Evolutionary conservation across 1,140 invertebrate genomes (phyloP), one percentile per base, ranked within the genome.

Genomic region (Prorops nasuta): DNA sequence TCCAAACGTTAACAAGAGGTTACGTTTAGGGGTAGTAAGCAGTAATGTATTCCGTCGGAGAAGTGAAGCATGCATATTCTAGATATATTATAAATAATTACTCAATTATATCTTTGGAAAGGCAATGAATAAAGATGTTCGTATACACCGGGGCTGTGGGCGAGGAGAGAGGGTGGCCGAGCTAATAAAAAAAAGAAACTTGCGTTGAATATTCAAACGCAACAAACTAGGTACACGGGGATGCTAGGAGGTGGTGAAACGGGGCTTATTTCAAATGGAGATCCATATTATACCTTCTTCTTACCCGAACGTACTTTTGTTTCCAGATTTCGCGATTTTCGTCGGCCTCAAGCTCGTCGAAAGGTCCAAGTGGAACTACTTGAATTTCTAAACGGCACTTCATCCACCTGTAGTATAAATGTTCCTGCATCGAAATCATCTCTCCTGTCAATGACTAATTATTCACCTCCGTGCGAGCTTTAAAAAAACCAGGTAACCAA

Each of bases 31-130:
- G 69, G 69, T 71, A 66, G 74, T 69, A 71, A 69, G 67, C 67
- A 64, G 65, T 75, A 74, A 74, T 74, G 58, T 74, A 74, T 76
- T 76, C 72, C 54, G 63, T 60, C 55, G 56, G 58, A 66, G 64
- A 76, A 76, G 74, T 74, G 73, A 77, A 77, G 71, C 74, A 77
- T 77, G 74, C 74, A 77, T 77, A 77, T 77, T 77, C 74, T 73
- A 76, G 73, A 77, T 77, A 77, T 77, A 77, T 77, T 77, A 77
- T 77, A 77, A 77, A 77, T 77, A 77, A 77, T 77, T 77, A 77
- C 74, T 77, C 74, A 77, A 77, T 77, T 77, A 77, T 77, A 77
- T 77, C 74, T 77, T 77, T 75, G 71, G 74, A 76, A 77, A 76
- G 72, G 68, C 69, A 71, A 77, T 77, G 74, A 77, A 77, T 77